Evolutionary conservation across 2,888 invertebrate species (phyloP).

Genomic region (Phortica okadai): DNA sequence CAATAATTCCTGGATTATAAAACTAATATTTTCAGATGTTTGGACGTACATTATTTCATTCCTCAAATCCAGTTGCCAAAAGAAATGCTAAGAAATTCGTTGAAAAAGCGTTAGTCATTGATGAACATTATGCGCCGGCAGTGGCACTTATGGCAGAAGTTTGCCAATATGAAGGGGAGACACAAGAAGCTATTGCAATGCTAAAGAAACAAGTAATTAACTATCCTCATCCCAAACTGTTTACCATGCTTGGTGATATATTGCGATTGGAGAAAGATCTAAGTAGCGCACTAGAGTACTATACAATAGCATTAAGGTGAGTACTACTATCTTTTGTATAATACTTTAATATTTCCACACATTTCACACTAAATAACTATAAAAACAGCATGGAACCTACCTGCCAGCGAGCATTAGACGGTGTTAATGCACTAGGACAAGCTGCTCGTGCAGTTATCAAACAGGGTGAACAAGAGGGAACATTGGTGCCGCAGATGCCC

Average conservation of each 20-base stretch:
- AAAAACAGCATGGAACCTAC: slow-evolving; percentile 70
- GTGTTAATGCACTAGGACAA: slow-evolving; percentile 71
- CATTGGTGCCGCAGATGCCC: slow-evolving; percentile 17
- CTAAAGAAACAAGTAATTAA: slow-evolving; percentile 80
- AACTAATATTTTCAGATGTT: slow-evolving; percentile 79
- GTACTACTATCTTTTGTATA: background rate
- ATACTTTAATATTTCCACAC: too few species aligned
- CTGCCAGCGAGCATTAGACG: slow-evolving; percentile 71
- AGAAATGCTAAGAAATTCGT: slow-evolving; percentile 82
- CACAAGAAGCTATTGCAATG: slow-evolving; percentile 83
- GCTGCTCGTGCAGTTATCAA: slow-evolving; percentile 50
- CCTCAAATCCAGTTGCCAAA: slow-evolving; percentile 79
- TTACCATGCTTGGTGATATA: slow-evolving; percentile 72
- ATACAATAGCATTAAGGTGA: slow-evolving; percentile 72
- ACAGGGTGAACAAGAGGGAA: background rate
- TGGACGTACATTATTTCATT: slow-evolving; percentile 82
- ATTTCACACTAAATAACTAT: too few species aligned
- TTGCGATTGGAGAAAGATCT: slow-evolving; percentile 68
- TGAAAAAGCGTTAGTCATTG: slow-evolving; percentile 84
- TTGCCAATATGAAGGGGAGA: slow-evolving; percentile 81
- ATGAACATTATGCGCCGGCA: slow-evolving; percentile 84
- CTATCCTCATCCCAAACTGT: slow-evolving; percentile 71
- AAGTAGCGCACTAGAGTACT: slow-evolving; percentile 72
- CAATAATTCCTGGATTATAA: background rate
- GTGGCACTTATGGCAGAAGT: slow-evolving; percentile 85